phyloP scores from a whole-genome alignment of 1,140 invertebrate species.

The Propsilocerus akamusi region DNA sequence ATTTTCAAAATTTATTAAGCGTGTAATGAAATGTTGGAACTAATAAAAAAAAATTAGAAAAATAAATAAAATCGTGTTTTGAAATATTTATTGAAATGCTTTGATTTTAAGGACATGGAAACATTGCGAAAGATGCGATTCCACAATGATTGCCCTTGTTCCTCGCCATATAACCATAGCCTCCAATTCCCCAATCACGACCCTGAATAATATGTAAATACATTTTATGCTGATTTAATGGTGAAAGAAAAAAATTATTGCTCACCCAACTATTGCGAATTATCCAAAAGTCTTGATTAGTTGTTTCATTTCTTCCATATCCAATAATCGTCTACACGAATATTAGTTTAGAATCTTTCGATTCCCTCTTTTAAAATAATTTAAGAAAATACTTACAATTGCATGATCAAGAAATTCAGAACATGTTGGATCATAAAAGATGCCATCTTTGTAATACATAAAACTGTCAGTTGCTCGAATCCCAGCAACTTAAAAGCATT shows the following conservation, averaged over 20 bases:
- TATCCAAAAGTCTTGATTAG: neutral
- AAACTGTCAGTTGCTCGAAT: constrained; percentile 70
- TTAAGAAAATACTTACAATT: neutral
- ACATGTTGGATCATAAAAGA: constrained; percentile 38
- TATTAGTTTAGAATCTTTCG: neutral
- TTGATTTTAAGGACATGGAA: constrained; percentile 14
- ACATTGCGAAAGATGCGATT: constrained; percentile 30
- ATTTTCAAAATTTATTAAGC: too few relatives aligned
- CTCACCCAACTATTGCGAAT: neutral
- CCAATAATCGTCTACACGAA: constrained; percentile 31
- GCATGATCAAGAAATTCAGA: constrained; percentile 25
- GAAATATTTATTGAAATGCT: neutral
- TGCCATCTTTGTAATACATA: constrained; percentile 33
- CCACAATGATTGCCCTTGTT: constrained; percentile 39
- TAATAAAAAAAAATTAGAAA: too few relatives aligned
- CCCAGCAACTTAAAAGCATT: constrained; percentile 45
- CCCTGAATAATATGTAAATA: constrained; percentile 14
- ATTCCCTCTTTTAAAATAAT: neutral
- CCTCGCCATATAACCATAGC: constrained; percentile 36
- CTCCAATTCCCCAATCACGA: constrained; percentile 31
- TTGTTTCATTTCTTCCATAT: constrained; percentile 26
- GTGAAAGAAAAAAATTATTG: neutral
- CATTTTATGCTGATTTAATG: neutral
- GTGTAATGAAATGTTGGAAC: too few relatives aligned
- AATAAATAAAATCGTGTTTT: too few relatives aligned